Conservation (phyloP, 2,113 vertebrate genomes). For the Oryzias celebensis region DNA sequence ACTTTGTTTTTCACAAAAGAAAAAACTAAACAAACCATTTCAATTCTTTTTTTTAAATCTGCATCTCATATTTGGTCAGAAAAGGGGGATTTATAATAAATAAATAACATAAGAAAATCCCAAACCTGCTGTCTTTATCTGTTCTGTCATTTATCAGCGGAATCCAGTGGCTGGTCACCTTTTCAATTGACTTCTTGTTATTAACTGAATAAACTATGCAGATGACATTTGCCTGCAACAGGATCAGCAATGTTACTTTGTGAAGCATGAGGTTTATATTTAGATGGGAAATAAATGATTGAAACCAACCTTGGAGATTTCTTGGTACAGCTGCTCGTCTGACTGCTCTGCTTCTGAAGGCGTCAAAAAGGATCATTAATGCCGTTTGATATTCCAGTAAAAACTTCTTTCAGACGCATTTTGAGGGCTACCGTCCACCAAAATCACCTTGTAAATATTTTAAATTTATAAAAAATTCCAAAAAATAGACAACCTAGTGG, state of each 20-base stretch:
- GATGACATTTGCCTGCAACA: slow-evolving; percentile 94
- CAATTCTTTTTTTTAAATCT: neutral
- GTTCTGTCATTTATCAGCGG: slow-evolving; percentile 97
- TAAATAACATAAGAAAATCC: neutral
- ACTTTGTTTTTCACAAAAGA: neutral
- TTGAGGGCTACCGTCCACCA: too few species aligned
- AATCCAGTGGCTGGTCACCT: slow-evolving; percentile 99
- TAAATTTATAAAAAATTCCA: too few species aligned
- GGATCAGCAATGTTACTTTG: slow-evolving; percentile 40
- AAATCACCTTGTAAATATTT: too few species aligned
- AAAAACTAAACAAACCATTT: neutral
- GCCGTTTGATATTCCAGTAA: neutral
- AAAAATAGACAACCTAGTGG: too few species aligned
- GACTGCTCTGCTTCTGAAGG: slow-evolving; percentile 91
- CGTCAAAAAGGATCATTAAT: slow-evolving; percentile 27
- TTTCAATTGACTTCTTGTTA: slow-evolving; percentile 98
- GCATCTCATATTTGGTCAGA: too few species aligned
- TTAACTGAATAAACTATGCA: slow-evolving; percentile 99
- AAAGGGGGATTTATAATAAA: neutral
- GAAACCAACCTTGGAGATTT: slow-evolving; percentile 90
- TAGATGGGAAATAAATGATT: neutral
- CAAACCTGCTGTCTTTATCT: slow-evolving; percentile 98
- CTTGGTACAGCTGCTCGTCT: slow-evolving; percentile 94
- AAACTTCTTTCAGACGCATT: too few species aligned
- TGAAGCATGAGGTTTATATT: neutral